Percentiles rank a stretch among this genome's conserved stretches.
These are phyloP conservation scores for Rhagologus leucostigma DNA, from an alignment of 2,113 vertebrate species.

Conservation along the genomic window DNA sequence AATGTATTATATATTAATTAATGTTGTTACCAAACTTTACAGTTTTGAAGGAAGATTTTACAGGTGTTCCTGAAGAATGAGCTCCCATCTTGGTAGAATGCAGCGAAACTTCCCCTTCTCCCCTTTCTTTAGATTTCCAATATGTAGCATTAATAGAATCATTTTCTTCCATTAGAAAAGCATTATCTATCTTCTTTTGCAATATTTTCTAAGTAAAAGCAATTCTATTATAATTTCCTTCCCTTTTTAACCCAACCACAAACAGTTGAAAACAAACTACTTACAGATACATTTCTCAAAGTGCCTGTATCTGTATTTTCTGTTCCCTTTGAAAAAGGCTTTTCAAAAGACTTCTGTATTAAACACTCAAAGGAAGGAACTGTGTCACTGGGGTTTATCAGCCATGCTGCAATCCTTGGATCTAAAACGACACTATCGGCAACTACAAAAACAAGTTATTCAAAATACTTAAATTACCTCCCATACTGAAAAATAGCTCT, in stretches of 20 bases:
- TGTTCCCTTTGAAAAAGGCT: background rate
- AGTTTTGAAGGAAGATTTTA: background rate
- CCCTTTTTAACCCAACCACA: background rate
- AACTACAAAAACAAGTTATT: conserved; percentile 65
- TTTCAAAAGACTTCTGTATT: conserved; percentile 75
- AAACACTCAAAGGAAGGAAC: conserved; percentile 80
- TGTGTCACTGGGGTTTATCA: conserved; percentile 83
- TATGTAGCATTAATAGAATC: background rate
- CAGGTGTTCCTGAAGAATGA: background rate
- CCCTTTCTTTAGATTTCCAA: background rate
- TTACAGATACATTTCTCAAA: conserved; percentile 61
- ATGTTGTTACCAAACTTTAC: background rate
- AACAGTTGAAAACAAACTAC: conserved; percentile 22
- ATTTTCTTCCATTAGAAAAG: background rate
- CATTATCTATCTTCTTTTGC: background rate
- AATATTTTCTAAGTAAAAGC: background rate
- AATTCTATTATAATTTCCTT: background rate
- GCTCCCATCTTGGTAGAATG: background rate
- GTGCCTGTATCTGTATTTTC: background rate
- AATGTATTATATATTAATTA: background rate
- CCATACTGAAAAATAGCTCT: background rate
- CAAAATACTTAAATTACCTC: background rate
- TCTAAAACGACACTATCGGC: conserved; percentile 77
- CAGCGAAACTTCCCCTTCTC: background rate
- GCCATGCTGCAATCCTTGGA: conserved; percentile 87